These are phyloP conservation scores for Odiellus spinosus DNA, from an alignment of 2,888 invertebrate genomes.

Conservation along the genomic window DNA sequence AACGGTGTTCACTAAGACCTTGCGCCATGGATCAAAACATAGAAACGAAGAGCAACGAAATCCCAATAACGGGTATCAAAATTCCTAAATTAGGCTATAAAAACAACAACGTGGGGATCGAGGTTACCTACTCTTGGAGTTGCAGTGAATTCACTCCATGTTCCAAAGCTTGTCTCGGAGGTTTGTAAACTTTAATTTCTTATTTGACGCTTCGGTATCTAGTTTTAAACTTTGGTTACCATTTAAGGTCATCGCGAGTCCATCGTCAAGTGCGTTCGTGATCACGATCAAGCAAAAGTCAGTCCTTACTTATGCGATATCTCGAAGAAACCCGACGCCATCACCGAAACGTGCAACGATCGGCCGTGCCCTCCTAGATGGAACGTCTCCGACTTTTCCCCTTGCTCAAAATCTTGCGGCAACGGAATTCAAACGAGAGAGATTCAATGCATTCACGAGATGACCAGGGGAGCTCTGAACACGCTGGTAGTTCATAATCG, in stretches of 20 bases:
- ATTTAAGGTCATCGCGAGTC: slow-evolving; percentile 26
- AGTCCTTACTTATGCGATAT: slow-evolving; percentile 73
- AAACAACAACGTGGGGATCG: slow-evolving; percentile 11
- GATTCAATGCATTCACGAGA: slow-evolving; percentile 72
- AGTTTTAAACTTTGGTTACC: background rate
- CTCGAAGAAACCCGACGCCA: slow-evolving; percentile 70
- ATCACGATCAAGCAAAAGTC: slow-evolving; percentile 69
- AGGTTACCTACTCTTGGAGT: slow-evolving; percentile 69
- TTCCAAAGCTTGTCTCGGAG: slow-evolving; percentile 80
- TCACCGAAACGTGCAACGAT: slow-evolving; percentile 81
- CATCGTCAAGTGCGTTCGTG: slow-evolving; percentile 71
- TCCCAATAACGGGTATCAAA: background rate
- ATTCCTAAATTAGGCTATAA: background rate
- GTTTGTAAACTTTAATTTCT: slow-evolving; percentile 18
- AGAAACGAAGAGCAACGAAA: slow-evolving; percentile 6
- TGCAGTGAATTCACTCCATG: slow-evolving; percentile 81
- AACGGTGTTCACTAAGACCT: slow-evolving; percentile 60
- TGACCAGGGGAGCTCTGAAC: slow-evolving; percentile 58
- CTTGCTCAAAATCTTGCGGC: slow-evolving; percentile 84
- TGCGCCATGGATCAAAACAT: slow-evolving; percentile 34
- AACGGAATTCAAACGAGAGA: slow-evolving; percentile 73
- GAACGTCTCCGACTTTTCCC: slow-evolving; percentile 76
- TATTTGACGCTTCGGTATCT: background rate
- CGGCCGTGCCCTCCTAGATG: slow-evolving; percentile 88
- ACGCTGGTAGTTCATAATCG: slow-evolving; percentile 82